phyloP scores from a whole-genome alignment of 2,113 vertebrate genomes.

The Zapus hudsonius region DNA sequence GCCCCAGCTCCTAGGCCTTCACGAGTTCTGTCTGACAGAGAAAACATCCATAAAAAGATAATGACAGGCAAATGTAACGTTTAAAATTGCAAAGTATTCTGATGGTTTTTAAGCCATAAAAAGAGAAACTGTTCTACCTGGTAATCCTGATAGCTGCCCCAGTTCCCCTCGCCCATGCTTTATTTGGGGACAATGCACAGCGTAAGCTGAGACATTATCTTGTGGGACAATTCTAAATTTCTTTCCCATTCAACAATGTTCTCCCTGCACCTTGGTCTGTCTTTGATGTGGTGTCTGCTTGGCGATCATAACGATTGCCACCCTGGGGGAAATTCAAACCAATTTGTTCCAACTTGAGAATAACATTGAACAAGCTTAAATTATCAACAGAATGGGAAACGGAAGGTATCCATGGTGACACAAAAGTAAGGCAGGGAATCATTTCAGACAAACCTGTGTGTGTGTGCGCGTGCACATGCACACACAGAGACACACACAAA shows the following conservation, averaged over 20 bases:
- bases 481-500: too few species aligned
- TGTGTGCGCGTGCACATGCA: too few species aligned
- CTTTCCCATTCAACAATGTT: not conserved
- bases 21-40: not conserved
- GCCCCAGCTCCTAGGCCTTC: accelerated
- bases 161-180: not conserved
- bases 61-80: not conserved
- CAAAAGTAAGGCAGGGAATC: not conserved
- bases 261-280: not conserved
- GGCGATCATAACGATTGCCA: not conserved
- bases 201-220: not conserved
- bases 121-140: not conserved
- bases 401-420: not conserved
- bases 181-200: not conserved
- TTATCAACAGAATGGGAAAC: not conserved
- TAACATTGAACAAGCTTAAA: not conserved
- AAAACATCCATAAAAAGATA: not conserved
- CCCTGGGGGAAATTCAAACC: not conserved
- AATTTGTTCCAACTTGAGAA: not conserved
- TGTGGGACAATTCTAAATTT: not conserved
- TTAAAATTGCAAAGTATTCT: not conserved
- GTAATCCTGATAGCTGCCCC: not conserved
- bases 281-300: accelerated
- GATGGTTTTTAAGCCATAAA: not conserved
- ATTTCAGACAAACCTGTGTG: not conserved